These are phyloP conservation scores for Hybognathus amarus DNA, from an alignment of 2,797 vertebrate genomes.

Conservation along the genomic window DNA sequence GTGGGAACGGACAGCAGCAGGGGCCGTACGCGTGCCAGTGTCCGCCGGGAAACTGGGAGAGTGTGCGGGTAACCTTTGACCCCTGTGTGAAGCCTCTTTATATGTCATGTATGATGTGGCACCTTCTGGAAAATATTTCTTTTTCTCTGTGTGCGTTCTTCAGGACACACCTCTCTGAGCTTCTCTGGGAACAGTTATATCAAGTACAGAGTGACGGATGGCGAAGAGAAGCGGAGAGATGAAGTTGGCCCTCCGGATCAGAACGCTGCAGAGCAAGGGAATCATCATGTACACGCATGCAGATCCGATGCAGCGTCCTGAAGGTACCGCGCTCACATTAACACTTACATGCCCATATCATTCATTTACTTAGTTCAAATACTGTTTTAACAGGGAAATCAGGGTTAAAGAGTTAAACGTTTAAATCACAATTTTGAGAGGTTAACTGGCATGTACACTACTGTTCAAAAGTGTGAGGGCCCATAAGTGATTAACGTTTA, in stretches of 20 bases:
- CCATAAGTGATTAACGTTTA: neutral
- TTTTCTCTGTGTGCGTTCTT: constrained; percentile 47
- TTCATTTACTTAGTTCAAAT: neutral
- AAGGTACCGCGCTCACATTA: constrained; percentile 79
- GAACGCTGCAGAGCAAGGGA: constrained; percentile 92
- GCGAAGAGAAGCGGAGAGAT: constrained; percentile 85
- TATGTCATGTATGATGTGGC: neutral
- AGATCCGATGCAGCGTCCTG: constrained; percentile 90
- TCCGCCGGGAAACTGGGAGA: constrained; percentile 92
- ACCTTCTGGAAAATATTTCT: neutral
- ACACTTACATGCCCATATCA: constrained; percentile 27
- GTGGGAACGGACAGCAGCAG: constrained; percentile 85
- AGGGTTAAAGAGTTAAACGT: neutral
- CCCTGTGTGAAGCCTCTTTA: constrained; percentile 49
- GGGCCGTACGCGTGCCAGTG: constrained; percentile 92
- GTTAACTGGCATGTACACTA: neutral
- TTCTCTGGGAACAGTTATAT: constrained; percentile 99
- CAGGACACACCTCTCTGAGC: constrained; percentile 95
- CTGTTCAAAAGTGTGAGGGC: neutral
- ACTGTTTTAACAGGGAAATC: neutral
- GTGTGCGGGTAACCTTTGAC: constrained; percentile 83
- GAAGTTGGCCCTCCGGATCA: constrained; percentile 89
- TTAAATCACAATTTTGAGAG: neutral
- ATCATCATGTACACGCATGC: constrained; percentile 95
- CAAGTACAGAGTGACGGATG: constrained; percentile 91